Evolutionary conservation across 2,113 vertebrate genomes (phyloP).

Genomic region (Cathartes aura): DNA sequence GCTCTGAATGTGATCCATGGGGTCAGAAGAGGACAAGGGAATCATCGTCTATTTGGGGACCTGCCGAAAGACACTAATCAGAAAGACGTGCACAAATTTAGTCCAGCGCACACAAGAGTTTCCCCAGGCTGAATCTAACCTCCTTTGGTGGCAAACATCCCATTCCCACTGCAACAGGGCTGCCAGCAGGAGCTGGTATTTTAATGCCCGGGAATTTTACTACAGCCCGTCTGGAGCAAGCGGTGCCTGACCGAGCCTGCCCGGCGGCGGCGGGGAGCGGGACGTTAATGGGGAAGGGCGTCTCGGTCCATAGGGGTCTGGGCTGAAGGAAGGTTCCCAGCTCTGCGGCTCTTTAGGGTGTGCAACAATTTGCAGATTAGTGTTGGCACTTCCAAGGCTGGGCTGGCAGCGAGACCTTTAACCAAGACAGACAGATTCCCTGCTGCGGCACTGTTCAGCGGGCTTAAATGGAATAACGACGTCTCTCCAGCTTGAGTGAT

Average conservation of each 20-base stretch:
- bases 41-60: neutral
- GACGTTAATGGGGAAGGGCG: constrained; percentile 49
- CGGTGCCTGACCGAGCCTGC: neutral
- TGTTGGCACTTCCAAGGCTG: constrained; percentile 65
- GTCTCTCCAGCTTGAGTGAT: constrained; percentile 63
- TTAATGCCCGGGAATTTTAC: neutral
- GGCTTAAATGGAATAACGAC: constrained; percentile 59
- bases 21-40: constrained; percentile 42
- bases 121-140: neutral
- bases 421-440: constrained; percentile 73
- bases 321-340: constrained; percentile 56
- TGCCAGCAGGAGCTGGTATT: neutral
- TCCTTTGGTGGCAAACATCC: neutral
- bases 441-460: constrained; percentile 65
- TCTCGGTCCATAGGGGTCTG: constrained; percentile 62
- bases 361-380: constrained; percentile 63
- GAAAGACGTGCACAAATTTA: neutral
- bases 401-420: constrained; percentile 68
- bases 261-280: neutral
- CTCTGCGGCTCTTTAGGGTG: constrained; percentile 34
- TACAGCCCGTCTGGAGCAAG: neutral
- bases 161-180: neutral
- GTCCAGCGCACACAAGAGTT: neutral
- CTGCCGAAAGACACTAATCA: constrained; percentile 22
- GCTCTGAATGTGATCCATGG: neutral